Base-by-base conservation (phyloP, 2,113 vertebrate species). In the Paradisaea rubra region DNA sequence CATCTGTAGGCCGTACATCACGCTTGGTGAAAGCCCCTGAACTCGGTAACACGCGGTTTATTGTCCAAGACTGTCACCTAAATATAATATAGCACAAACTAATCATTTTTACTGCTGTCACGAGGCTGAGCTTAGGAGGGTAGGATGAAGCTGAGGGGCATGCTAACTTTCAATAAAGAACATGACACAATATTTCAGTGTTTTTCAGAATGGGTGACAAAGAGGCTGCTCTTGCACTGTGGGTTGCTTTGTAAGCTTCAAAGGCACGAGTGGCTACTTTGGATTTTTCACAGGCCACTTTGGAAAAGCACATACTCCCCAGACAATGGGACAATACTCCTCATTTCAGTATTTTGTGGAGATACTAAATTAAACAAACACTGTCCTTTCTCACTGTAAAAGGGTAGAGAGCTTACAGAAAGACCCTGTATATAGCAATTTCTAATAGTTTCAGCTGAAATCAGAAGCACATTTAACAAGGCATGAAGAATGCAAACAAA, bases 31-130 rank as follows among this genome's bases (percentile, higher is more conserved):
- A 89, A 93, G 81, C 74, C 91, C 53, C 91, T 88, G 89, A 94
- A 96, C 81, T 82, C 59, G 30, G 78, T 30, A 96, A 89, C 73
- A 79, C 2, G 7, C 35, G 25, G 53, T 89, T 96, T 93, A 91
- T 92, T 87, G 70, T 82, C 81, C 61, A 80, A 54, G 54, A 45
- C 84, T 94, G 81, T 80, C 93, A 93, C 78, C 73, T 94, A 96
- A 94, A 92, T 85, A 94, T 80, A 80, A 79, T 22, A 92, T 73
- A 94, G 45, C 31, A 77, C 82, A 91, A 91, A 94, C 79, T 73
- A 65, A 81, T 95, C 85, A 92, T 87, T 92, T 94, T 94, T 92
- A 97, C 71, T 69, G 84, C 77, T 87, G 84, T 76, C 73, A 92
- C 0, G 9, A 86, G 72, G 80, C 72, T 81, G 76, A 83, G 60